Conservation (phyloP, 1,140 invertebrate genomes). For the Eulimnadia texana region DNA sequence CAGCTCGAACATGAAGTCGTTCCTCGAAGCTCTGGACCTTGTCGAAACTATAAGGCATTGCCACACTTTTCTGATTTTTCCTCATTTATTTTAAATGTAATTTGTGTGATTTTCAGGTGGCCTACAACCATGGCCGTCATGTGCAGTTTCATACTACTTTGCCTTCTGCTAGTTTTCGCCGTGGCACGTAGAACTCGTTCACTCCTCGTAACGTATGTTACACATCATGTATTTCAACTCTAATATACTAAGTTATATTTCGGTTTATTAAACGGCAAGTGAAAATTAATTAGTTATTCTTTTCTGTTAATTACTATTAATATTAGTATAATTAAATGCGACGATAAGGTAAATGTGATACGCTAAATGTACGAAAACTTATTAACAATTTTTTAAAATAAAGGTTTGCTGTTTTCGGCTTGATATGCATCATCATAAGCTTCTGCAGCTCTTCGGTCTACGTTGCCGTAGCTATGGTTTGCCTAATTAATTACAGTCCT, state of each 20-base stretch:
- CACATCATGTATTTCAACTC: conserved; percentile 11
- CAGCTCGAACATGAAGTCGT: neutral
- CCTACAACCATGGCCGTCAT: conserved; percentile 60
- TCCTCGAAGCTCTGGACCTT: neutral
- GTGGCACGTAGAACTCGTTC: conserved; percentile 66
- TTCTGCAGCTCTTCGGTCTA: conserved; percentile 74
- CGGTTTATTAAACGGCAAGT: too few species aligned
- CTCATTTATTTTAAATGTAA: too few species aligned
- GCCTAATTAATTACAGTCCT: too few species aligned
- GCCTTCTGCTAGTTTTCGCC: conserved; percentile 63
- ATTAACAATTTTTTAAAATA: conserved; percentile 24
- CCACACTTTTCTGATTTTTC: too few species aligned
- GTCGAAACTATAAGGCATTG: neutral
- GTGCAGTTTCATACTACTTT: conserved; percentile 58
- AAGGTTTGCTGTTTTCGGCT: conserved; percentile 64
- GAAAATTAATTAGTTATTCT: conserved; percentile 21
- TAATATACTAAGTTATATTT: too few species aligned
- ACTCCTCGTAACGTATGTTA: conserved; percentile 55
- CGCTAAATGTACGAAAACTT: too few species aligned
- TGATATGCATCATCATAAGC: conserved; percentile 76
- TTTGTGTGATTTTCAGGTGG: too few species aligned
- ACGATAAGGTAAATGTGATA: too few species aligned
- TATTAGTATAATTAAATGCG: too few species aligned
- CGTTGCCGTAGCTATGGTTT: conserved; percentile 54
- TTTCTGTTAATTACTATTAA: too few species aligned